phyloP scores from a whole-genome alignment of 2,888 invertebrate species.

The Cremastinae sp. region DNA sequence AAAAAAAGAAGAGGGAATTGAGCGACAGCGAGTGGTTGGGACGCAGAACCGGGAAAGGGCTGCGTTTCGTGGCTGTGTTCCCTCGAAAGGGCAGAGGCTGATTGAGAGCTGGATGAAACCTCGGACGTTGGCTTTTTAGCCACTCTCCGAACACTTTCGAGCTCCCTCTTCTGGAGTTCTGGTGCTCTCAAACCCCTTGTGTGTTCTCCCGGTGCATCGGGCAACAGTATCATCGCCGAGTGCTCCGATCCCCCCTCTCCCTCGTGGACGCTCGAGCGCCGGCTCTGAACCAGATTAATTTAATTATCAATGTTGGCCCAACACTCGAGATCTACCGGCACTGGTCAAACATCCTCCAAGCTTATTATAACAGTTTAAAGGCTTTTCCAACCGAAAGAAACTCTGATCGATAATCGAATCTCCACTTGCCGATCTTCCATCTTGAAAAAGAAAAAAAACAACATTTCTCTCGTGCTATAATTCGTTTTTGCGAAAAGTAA shows the following conservation, averaged over 20 bases:
- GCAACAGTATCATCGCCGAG: constrained; percentile 31
- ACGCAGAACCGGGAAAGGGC: no score
- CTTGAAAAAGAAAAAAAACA: background rate
- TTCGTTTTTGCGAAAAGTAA: constrained; percentile 1
- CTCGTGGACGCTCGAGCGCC: no score
- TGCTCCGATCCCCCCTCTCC: constrained; percentile 63
- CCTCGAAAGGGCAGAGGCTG: constrained; percentile 15
- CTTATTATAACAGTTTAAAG: constrained; percentile 77
- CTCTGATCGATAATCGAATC: constrained; percentile 1
- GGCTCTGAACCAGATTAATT: constrained; percentile 77
- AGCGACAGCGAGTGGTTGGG: no score
- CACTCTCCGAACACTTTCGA: constrained; percentile 13
- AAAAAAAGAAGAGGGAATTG: no score
- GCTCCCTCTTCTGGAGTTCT: constrained; percentile 27
- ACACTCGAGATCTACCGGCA: constrained; percentile 79
- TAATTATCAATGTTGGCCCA: constrained; percentile 80
- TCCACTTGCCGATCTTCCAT: background rate
- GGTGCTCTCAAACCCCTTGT: no score
- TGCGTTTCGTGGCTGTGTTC: no score
- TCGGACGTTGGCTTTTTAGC: constrained; percentile 58
- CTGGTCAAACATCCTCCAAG: constrained; percentile 78
- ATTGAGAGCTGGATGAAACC: constrained; percentile 56
- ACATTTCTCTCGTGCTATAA: background rate
- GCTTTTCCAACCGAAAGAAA: constrained; percentile 58
- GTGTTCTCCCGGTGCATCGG: constrained; percentile 17